Evolutionary conservation across 2,888 invertebrate species (phyloP), one percentile per base, ranked within the genome.

Genomic region (Napeogenes inachia): DNA sequence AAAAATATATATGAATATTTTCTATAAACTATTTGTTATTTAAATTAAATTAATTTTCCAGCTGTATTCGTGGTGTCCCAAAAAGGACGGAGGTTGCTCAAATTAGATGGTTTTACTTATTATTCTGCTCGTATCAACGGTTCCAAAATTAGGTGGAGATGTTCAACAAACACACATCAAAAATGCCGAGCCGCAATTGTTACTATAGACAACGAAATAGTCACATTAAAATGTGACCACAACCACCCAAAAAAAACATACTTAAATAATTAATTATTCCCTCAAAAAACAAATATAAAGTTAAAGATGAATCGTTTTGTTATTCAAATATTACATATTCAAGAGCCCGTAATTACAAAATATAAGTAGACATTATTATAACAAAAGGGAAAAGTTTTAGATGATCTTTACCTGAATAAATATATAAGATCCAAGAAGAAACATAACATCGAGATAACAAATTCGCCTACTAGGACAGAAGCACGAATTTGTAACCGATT

Each of bases 101-200:
- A 59, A 12, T 55, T 69, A 12, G 65, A 71, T 30, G 69, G 68
- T 2, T 77, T 69, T 53, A 73, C 68, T 0, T 69, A 69, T 53
- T 65, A 64, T 46, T 56, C 58, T 2, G 53, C 60, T 32, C 56
- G 47, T n/a, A 21, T 69, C 2, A 73, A 56, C 32, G 61, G 62
- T 10, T 56, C 21, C 1, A 68, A 72, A 61, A 64, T 45, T 0
- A 63, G 71, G 12, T 76, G 75, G 73, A 60, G 62, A 2, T 76
- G 75, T 59, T 70, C 6, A 65, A 73, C 67, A 0, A 61, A 69
- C 57, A 65, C 61, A 42, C 60, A 62, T 45, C 68, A 61, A 12
- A 71, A 73, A 4, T 75, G 75, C 35, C 64, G 61, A 4, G 75
- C 74, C 0, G 45, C 61, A 0, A 38, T 74, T 2, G 64, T 68